phyloP scores from a whole-genome alignment of 2,888 invertebrate species.

The Anoplius nigerrimus region DNA sequence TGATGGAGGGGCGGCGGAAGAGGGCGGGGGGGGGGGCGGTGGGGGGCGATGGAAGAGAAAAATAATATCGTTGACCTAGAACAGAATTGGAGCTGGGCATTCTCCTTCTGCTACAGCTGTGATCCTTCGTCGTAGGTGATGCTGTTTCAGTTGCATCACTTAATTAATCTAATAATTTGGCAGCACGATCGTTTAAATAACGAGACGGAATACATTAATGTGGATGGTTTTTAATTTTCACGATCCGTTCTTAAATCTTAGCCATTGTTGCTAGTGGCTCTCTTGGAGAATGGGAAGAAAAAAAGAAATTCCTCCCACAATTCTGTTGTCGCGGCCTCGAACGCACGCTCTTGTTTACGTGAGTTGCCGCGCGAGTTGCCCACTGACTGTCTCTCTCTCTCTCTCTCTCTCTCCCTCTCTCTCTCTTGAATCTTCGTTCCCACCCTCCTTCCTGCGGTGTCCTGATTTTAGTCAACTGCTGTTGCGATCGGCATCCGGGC shows the following conservation, averaged over 20 bases:
- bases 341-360: conserved; percentile 56
- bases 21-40: neutral
- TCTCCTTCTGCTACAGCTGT: no score
- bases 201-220: no score
- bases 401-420: conserved; percentile 20
- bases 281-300: neutral
- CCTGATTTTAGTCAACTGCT: conserved; percentile 55
- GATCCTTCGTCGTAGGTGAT: neutral
- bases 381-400: conserved; percentile 22
- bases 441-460: conserved; percentile 52
- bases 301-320: conserved; percentile 52
- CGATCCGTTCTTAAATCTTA: no score
- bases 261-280: no score
- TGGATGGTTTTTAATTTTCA: no score
- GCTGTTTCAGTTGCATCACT: neutral
- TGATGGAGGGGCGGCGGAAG: neutral
- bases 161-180: no score
- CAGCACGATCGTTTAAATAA: no score
- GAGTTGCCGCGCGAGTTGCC: conserved; percentile 34
- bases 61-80: neutral
- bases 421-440: conserved; percentile 49
- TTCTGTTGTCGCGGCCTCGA: conserved; percentile 52
- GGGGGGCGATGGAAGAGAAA: neutral
- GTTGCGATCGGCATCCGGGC: conserved; percentile 52
- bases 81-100: no score